A percentile compares a stretch with the other conserved stretches of the same genome.
Evolutionary conservation across 2,888 invertebrate genomes (phyloP).

Genomic region (Luperina nickerlii): DNA sequence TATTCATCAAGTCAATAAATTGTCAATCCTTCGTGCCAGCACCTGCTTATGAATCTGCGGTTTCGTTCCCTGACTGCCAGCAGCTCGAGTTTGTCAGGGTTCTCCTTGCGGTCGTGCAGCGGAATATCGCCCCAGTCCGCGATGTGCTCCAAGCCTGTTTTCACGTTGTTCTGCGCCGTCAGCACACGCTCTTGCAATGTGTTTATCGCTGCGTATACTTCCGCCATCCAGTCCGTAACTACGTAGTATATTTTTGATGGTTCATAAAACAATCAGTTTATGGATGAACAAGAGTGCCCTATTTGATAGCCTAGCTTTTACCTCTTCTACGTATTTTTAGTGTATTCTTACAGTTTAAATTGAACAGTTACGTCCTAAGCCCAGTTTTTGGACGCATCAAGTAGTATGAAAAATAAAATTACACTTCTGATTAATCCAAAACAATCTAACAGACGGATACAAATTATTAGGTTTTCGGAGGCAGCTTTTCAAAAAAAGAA

Average conservation of each 20-base stretch:
- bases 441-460: not conserved
- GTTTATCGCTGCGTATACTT: slow-evolving; percentile 92
- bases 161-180: slow-evolving; percentile 92
- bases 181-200: slow-evolving; percentile 93
- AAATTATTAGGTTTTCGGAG: not conserved
- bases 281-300: not conserved
- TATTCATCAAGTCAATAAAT: not conserved
- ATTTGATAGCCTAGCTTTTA: not conserved
- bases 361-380: not conserved
- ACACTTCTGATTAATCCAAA: not conserved
- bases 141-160: slow-evolving; percentile 89
- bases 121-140: slow-evolving; percentile 93
- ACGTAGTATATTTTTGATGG: slow-evolving; percentile 27
- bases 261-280: not conserved
- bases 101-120: slow-evolving; percentile 92
- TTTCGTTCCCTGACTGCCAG: slow-evolving; percentile 90
- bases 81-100: slow-evolving; percentile 84
- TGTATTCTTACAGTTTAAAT: not conserved
- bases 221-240: slow-evolving; percentile 93
- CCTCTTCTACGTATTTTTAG: not conserved
- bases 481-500: not conserved
- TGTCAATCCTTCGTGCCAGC: not conserved
- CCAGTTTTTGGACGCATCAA: not conserved
- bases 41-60: slow-evolving; percentile 89
- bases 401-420: not conserved